Evolutionary conservation across 30 jellyfish, hydroid and myxozoan genomes (phyloP).

Genomic region (Cassiopea andromeda): DNA sequence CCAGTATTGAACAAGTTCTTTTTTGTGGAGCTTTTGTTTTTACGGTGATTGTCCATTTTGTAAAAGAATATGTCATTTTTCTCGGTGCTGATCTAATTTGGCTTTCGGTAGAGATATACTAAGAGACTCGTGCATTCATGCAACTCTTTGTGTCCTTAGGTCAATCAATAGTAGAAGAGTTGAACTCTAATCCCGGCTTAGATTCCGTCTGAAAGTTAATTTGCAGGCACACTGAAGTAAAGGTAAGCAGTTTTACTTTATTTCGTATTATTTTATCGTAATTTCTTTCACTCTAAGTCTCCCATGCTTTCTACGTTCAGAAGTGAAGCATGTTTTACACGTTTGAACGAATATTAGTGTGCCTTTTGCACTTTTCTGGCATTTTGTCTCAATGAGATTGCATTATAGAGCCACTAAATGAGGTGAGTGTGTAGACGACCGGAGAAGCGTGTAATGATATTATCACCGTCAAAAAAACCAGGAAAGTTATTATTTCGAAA

Average conservation of each 20-base stretch:
- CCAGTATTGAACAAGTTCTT: background rate
- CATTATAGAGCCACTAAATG: too few relatives aligned
- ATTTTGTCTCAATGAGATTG: too few relatives aligned
- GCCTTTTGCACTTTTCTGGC: too few relatives aligned
- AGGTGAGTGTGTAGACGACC: too few relatives aligned
- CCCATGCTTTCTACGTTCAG: background rate
- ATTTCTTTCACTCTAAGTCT: background rate
- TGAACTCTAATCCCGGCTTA: background rate
- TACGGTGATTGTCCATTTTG: background rate
- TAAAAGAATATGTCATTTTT: background rate
- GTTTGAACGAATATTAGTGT: too few relatives aligned
- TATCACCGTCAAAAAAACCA: too few relatives aligned
- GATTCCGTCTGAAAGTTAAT: background rate
- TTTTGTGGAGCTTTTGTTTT: background rate
- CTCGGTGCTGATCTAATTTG: conserved; percentile 1
- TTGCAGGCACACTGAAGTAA: background rate
- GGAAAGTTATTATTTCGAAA: too few relatives aligned
- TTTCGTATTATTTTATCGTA: background rate
- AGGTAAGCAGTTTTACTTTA: background rate
- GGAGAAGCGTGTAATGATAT: too few relatives aligned
- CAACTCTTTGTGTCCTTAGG: background rate
- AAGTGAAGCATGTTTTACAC: too few relatives aligned
- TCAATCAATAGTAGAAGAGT: background rate
- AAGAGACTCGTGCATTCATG: conserved; percentile 7
- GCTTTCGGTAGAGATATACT: background rate